phyloP scores from a whole-genome alignment of 2,113 vertebrate species.

The Cariama cristata region DNA sequence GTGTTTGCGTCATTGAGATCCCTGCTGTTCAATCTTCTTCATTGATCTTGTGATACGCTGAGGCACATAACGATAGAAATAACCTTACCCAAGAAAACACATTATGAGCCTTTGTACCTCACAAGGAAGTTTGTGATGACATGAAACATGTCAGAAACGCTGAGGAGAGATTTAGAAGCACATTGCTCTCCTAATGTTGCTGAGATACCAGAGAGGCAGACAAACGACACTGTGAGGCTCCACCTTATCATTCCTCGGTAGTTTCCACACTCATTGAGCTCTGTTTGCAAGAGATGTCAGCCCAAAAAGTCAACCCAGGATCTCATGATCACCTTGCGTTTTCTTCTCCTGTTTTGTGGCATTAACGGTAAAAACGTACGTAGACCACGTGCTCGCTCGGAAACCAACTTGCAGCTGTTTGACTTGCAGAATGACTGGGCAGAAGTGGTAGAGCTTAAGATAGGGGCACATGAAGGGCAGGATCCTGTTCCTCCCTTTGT shows the following conservation, averaged over 20 bases:
- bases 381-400: rapidly evolving
- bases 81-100: neutral
- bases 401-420: neutral
- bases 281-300: rapidly evolving
- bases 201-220: neutral
- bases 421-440: neutral
- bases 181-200: neutral
- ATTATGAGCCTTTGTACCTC: rapidly evolving
- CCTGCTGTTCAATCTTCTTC: neutral
- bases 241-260: neutral
- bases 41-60: rapidly evolving
- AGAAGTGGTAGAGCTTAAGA: neutral
- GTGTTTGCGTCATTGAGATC: neutral
- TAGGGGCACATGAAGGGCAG: rapidly evolving
- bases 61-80: neutral
- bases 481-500: neutral
- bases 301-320: neutral
- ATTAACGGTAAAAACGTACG: rapidly evolving
- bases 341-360: neutral
- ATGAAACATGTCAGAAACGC: neutral
- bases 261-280: neutral
- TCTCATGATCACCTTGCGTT: neutral
- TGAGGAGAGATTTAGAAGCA: neutral
- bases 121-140: neutral
- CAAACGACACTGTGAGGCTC: neutral